Evolutionary conservation across 2,113 vertebrate genomes (phyloP).

Genomic region (Pteruthius melanotis): DNA sequence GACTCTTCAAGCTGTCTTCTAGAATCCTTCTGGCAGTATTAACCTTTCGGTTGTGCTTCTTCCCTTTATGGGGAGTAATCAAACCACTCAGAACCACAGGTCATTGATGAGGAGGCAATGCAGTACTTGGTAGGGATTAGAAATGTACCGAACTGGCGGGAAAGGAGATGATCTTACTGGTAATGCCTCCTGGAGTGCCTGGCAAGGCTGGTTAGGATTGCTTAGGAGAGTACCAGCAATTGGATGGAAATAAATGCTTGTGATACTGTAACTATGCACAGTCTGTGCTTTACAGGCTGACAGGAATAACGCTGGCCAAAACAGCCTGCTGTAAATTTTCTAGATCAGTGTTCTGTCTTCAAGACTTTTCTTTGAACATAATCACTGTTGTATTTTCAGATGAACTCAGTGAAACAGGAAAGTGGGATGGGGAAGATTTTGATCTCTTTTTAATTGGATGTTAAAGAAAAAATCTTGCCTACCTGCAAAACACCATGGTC

Average conservation of each 20-base stretch:
- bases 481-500: neutral
- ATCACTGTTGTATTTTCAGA: neutral
- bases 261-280: neutral
- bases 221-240: neutral
- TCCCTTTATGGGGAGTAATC: neutral
- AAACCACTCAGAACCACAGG: neutral
- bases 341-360: neutral
- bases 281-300: neutral
- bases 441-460: neutral
- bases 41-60: neutral
- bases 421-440: neutral
- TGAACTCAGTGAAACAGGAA: neutral
- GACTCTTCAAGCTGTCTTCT: neutral
- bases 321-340: neutral
- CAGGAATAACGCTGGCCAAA: neutral
- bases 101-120: neutral
- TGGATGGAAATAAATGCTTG: neutral
- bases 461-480: neutral
- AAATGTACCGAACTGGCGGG: neutral
- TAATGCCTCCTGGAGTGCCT: neutral
- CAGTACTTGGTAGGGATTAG: neutral
- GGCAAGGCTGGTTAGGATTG: neutral
- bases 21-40: neutral
- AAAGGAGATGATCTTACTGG: neutral
- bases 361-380: neutral